phyloP scores from a whole-genome alignment of 2,888 invertebrate species.

The Fabriciana adippe region DNA sequence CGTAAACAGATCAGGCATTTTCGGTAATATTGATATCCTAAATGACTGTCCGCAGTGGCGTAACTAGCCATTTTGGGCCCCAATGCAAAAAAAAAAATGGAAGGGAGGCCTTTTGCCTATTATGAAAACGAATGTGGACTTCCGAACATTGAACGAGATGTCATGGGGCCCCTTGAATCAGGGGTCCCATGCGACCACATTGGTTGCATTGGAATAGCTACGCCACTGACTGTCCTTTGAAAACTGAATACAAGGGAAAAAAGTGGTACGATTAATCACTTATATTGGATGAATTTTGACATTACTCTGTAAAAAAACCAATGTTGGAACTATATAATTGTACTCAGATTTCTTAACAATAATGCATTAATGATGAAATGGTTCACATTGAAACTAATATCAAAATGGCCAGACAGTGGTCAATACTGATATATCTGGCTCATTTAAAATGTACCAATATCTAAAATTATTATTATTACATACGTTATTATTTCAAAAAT shows the following conservation, averaged over 20 bases:
- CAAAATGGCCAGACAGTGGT: constrained; percentile 37
- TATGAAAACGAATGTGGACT: too few species aligned
- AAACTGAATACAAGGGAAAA: constrained; percentile 39
- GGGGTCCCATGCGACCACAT: too few species aligned
- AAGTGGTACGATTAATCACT: constrained; percentile 17
- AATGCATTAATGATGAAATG: constrained; percentile 27
- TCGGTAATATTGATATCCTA: constrained; percentile 25
- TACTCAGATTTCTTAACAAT: constrained; percentile 36
- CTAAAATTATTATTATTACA: neutral
- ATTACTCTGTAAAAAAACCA: constrained; percentile 24
- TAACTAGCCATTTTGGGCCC: too few species aligned
- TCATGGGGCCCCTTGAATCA: too few species aligned
- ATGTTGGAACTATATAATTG: constrained; percentile 25
- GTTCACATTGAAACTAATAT: constrained; percentile 34
- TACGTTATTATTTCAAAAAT: neutral
- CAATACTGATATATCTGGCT: constrained; percentile 9
- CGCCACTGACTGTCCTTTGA: constrained; percentile 10
- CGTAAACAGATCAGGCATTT: constrained; percentile 30
- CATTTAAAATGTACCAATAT: neutral
- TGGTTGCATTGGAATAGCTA: too few species aligned
- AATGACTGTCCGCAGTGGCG: constrained; percentile 12
- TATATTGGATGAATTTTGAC: neutral
- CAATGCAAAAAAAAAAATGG: too few species aligned
- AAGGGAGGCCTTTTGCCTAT: too few species aligned
- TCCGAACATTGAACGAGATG: too few species aligned